These are phyloP conservation scores for Oncorhynchus kisutch DNA, from an alignment of 2,113 vertebrate species.

Conservation along the genomic window DNA sequence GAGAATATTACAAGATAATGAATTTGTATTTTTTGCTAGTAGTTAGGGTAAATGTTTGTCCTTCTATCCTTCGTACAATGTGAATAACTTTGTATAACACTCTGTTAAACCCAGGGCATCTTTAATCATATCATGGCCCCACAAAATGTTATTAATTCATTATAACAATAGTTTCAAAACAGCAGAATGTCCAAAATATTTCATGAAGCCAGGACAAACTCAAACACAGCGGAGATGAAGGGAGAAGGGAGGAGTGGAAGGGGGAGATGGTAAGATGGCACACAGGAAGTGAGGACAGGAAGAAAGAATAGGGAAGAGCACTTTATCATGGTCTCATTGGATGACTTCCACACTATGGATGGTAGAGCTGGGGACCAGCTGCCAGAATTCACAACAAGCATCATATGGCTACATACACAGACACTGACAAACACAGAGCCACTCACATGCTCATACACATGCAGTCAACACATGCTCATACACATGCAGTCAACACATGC, in stretches of 20 bases:
- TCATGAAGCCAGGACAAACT: constrained; percentile 37
- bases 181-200: constrained; percentile 26
- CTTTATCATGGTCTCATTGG: constrained; percentile 36
- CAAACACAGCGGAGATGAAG: constrained; percentile 18
- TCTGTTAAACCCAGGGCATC: background rate
- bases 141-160: constrained; percentile 19
- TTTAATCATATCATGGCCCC: background rate
- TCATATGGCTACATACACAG: constrained; percentile 26
- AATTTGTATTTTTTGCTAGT: constrained; percentile 55
- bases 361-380: constrained; percentile 17
- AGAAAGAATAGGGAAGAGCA: constrained; percentile 16
- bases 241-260: constrained; percentile 8
- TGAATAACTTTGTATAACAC: background rate
- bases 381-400: constrained; percentile 29
- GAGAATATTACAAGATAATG: constrained; percentile 32
- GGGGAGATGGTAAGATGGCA: constrained; percentile 9
- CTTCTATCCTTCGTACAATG: constrained; percentile 52
- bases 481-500: background rate
- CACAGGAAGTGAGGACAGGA: background rate
- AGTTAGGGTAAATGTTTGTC: constrained; percentile 41
- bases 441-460: constrained; percentile 4
- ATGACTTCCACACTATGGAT: constrained; percentile 40
- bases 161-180: constrained; percentile 15
- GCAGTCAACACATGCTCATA: constrained; percentile 2
- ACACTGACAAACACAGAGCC: constrained; percentile 23